Evolutionary conservation across 2,888 invertebrate species (phyloP).

Genomic region (Chrysomela aeneicollis): DNA sequence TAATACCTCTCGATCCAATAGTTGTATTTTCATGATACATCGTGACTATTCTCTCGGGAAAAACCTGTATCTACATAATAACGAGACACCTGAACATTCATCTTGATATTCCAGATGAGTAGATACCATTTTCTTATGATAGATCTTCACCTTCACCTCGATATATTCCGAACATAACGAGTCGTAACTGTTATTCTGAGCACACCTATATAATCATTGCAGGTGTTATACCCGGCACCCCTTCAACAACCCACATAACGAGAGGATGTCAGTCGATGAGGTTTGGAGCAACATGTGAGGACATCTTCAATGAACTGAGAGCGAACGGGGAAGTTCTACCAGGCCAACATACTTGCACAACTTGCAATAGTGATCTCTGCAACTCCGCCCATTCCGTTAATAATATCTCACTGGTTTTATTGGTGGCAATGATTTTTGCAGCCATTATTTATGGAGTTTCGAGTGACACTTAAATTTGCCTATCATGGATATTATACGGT

Average conservation of each 20-base stretch:
- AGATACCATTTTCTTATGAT: no score
- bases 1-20: no score
- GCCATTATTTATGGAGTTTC: background rate
- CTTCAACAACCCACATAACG: conserved; percentile 45
- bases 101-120: no score
- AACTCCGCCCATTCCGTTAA: conserved; percentile 39
- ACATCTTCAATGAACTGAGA: conserved; percentile 51
- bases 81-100: no score
- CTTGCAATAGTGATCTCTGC: conserved; percentile 52
- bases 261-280: conserved; percentile 52
- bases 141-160: no score
- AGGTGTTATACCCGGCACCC: conserved; percentile 46
- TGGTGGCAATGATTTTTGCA: background rate
- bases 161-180: no score
- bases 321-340: conserved; percentile 46
- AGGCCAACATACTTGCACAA: conserved; percentile 53
- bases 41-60: no score
- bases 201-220: background rate
- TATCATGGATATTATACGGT: no score
- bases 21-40: no score
- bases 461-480: background rate
- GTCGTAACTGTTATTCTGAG: no score
- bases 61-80: no score
- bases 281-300: conserved; percentile 53
- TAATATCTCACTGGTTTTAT: conserved; percentile 4